Evolutionary conservation across 2,113 vertebrate species (phyloP), one percentile per base, ranked within the genome.

Genomic region (Triplophysa dalaica): DNA sequence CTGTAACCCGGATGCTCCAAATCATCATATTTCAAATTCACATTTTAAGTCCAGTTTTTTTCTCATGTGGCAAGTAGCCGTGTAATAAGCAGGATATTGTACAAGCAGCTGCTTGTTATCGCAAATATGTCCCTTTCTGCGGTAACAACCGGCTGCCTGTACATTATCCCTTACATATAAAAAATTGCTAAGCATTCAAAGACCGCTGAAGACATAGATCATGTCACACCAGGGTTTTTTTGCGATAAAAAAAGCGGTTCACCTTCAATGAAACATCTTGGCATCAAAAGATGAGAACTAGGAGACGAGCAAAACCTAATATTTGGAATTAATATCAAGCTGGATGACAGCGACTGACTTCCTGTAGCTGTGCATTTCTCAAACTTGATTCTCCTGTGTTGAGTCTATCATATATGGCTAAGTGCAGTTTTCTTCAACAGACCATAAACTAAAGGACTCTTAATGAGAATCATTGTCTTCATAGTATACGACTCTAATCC

Each of bases 391-490:
- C 50, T 54, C 48, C 43, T 56, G 45, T 80, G 78, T 81, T 81
- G 79, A 81, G 79, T 81, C 79, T 75, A 58, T 66, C 72, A 81
- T 60, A 24, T 80, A 66, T 67, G 41, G 70, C 41, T 75, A 75
- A 81, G 79, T 81, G 79, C 77, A 74, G 66, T 43, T 73, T 64
- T 24, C 73, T 56, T 80, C 69, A 80, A 60, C 69, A 66, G 64
- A 78, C 48, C 60, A 62, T 70, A 72, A 80, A 78, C 66, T 70
- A 43, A 83, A 24, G 21, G 70, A 56, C 77, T 80, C 68, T 16
- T 58, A 85, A 77, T 77, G 68, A 70, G 69, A 82, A 82, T 80
- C 72, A 73, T 58, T 43, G 43, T 77, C 77, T 77, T 70, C 54
- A 58, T 50, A 70, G 67, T 41, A 67, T 81, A 22, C 26, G 41